Percentiles rank a stretch among this genome's conserved stretches.
Evolutionary conservation across 2,888 invertebrate species (phyloP).

Genomic region (Tuta absoluta): DNA sequence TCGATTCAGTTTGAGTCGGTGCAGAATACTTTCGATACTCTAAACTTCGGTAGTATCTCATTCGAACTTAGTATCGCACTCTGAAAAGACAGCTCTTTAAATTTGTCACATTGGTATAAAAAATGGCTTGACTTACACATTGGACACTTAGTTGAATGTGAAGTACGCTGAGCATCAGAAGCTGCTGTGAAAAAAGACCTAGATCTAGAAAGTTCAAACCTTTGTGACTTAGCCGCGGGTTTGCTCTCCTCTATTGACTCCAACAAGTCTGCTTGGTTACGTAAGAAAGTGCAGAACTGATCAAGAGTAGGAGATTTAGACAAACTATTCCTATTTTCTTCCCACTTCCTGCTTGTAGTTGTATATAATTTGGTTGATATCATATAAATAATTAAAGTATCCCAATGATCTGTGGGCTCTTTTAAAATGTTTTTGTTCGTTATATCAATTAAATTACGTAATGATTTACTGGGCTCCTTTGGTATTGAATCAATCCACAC

Average conservation of each 20-base stretch:
- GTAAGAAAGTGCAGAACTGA: slow-evolving; percentile 18
- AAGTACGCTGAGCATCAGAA: neutral
- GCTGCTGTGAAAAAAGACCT: neutral
- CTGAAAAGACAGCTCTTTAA: slow-evolving; percentile 21
- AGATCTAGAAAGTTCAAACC: neutral
- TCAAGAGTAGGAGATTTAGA: slow-evolving; percentile 11
- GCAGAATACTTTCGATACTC: too few species aligned
- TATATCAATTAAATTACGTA: slow-evolving; percentile 23
- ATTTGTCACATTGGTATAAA: slow-evolving; percentile 22
- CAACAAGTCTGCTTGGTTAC: slow-evolving; percentile 9
- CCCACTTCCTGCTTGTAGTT: slow-evolving; percentile 15
- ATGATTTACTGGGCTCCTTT: slow-evolving; percentile 22
- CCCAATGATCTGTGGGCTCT: slow-evolving; percentile 22
- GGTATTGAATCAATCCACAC: slow-evolving; percentile 14
- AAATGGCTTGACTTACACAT: slow-evolving; percentile 26
- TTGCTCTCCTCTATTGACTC: slow-evolving; percentile 12
- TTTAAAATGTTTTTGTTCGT: slow-evolving; percentile 24
- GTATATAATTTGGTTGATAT: slow-evolving; percentile 22
- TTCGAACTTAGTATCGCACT: too few species aligned
- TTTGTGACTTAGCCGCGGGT: neutral
- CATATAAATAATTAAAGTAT: slow-evolving; percentile 23
- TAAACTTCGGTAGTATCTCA: too few species aligned
- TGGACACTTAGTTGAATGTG: neutral
- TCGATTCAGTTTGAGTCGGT: too few species aligned
- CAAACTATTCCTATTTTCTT: slow-evolving; percentile 22